phyloP scores from a whole-genome alignment of 2,888 invertebrate genomes.

The Acleris literana region DNA sequence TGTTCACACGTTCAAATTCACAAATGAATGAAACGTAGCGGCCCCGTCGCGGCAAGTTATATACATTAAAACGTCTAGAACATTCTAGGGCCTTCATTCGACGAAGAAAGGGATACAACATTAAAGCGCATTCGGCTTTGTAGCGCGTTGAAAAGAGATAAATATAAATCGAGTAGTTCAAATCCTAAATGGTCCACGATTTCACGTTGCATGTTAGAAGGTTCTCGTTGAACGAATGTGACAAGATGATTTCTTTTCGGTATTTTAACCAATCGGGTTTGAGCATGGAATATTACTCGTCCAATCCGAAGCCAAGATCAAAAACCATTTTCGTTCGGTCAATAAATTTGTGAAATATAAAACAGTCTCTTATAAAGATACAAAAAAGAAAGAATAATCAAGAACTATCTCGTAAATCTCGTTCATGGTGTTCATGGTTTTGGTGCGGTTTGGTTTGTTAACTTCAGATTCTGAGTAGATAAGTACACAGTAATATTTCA shows the following conservation, averaged over 20 bases:
- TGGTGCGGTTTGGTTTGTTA: too few species aligned
- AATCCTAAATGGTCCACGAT: conserved; percentile 27
- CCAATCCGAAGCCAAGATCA: conserved; percentile 1
- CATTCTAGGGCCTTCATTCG: conserved; percentile 85
- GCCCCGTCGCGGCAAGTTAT: conserved; percentile 84
- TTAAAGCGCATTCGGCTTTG: not conserved
- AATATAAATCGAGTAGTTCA: conserved; percentile 54
- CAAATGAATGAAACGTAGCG: conserved; percentile 81
- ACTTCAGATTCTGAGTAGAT: too few species aligned
- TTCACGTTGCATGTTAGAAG: conserved; percentile 30
- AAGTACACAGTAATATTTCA: too few species aligned
- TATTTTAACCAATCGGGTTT: conserved; percentile 23
- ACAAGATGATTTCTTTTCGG: conserved; percentile 2
- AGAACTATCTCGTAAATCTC: too few species aligned
- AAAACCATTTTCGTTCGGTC: not conserved
- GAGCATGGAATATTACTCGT: not conserved
- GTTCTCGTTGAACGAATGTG: conserved; percentile 11
- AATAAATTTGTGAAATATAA: conserved; percentile 23
- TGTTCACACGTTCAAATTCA: conserved; percentile 73
- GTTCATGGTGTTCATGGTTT: too few species aligned
- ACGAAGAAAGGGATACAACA: conserved; percentile 61
- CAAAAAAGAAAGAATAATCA: conserved; percentile 3
- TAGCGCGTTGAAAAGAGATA: conserved; percentile 65
- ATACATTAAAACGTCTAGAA: conserved; percentile 87
- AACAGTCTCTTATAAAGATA: conserved; percentile 14